Evolutionary conservation across 92 coral and sea anemone genomes (phyloP).

Genomic region (Isaurus tuberculatus): DNA sequence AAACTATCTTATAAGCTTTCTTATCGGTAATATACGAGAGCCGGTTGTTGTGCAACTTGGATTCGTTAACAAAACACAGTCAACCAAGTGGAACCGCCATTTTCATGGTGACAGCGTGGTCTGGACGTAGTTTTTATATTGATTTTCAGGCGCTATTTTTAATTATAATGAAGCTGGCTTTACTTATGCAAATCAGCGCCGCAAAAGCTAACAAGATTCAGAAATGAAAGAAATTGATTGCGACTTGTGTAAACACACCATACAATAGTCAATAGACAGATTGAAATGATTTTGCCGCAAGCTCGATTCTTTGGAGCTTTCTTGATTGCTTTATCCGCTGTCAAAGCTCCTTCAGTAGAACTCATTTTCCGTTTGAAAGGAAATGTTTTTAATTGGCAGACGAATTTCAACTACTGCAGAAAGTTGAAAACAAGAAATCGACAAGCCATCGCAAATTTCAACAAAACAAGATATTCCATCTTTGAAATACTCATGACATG

Average conservation of each 20-base stretch:
- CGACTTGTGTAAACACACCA: conserved; percentile 13
- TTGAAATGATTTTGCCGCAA: conserved; percentile 39
- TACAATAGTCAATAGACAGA: conserved; percentile 25
- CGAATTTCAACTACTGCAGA: conserved; percentile 22
- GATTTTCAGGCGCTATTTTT: conserved; percentile 25
- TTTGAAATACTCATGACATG: too few relatives aligned
- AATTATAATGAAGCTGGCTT: conserved; percentile 31
- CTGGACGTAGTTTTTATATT: conserved; percentile 31
- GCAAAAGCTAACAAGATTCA: conserved; percentile 46
- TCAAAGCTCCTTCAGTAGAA: conserved; percentile 17
- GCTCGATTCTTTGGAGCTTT: conserved; percentile 25
- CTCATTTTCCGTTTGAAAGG: conserved; percentile 39
- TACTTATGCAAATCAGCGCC: conserved; percentile 43
- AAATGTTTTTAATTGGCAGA: background rate
- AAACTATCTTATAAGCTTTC: background rate
- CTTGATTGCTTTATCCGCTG: conserved; percentile 41
- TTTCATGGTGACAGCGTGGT: conserved; percentile 23
- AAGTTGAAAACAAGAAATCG: background rate
- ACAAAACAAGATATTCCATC: background rate
- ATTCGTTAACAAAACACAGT: conserved; percentile 14
- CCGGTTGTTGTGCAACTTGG: conserved; percentile 3
- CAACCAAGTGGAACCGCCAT: conserved; percentile 31
- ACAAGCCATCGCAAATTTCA: conserved; percentile 5
- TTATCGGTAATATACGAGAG: background rate
- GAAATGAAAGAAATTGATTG: conserved; percentile 42